Percentiles rank a stretch among this genome's conserved stretches.
Conservation (phyloP, 2,888 invertebrate genomes). For the Tyria jacobaeae region DNA sequence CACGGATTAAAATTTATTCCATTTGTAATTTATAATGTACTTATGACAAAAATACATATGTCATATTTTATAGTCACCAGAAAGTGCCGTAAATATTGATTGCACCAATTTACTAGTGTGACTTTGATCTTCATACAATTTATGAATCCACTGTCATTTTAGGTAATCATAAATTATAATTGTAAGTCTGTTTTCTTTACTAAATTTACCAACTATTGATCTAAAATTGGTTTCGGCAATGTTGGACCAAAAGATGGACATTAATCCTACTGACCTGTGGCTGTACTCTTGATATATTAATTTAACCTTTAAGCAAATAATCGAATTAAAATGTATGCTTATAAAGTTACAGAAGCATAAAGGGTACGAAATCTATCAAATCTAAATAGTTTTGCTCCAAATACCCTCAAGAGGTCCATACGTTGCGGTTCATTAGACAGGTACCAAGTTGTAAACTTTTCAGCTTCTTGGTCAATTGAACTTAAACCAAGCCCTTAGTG, state of each 20-base stretch:
- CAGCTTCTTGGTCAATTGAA: constrained; percentile 46
- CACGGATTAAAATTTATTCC: too few relatives aligned
- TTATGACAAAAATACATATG: too few relatives aligned
- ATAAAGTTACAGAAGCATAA: not conserved
- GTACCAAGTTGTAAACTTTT: constrained; percentile 27
- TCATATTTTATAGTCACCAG: too few relatives aligned
- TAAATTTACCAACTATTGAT: too few relatives aligned
- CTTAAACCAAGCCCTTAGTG: constrained; percentile 35
- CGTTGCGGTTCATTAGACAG: constrained; percentile 43
- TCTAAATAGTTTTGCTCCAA: constrained; percentile 28
- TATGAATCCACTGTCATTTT: too few relatives aligned
- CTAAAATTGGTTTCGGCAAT: too few relatives aligned
- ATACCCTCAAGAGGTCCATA: constrained; percentile 30
- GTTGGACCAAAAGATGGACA: not conserved
- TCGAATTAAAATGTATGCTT: not conserved
- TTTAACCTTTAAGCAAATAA: not conserved
- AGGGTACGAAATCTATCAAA: constrained; percentile 9
- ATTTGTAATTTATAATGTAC: too few relatives aligned
- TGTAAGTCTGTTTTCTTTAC: too few relatives aligned
- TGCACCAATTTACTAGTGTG: too few relatives aligned
- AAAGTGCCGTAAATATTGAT: too few relatives aligned
- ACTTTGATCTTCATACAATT: too few relatives aligned
- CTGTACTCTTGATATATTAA: not conserved
- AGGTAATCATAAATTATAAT: too few relatives aligned
- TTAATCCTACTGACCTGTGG: not conserved